Evolutionary conservation across 64 coral and sea anemone species (phyloP).

Genomic region (Orbicella faveolata): DNA sequence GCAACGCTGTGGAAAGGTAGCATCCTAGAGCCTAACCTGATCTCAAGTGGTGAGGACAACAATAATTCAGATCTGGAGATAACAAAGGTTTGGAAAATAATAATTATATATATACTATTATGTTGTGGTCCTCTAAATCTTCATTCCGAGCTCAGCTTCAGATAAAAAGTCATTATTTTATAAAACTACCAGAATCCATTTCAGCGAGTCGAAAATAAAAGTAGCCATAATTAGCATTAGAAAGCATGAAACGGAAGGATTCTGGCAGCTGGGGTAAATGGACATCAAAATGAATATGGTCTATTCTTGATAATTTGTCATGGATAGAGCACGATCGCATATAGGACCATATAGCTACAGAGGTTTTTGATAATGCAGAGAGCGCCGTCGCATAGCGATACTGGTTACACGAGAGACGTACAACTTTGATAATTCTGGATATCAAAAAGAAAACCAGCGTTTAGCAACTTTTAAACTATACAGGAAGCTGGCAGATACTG

Average conservation of each 20-base stretch:
- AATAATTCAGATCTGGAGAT: constrained; percentile 8
- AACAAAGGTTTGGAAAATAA: constrained; percentile 24
- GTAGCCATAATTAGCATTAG: neutral
- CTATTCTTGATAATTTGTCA: neutral
- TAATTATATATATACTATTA: neutral
- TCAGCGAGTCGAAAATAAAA: constrained; percentile 2
- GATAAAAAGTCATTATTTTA: neutral
- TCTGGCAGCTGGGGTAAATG: constrained; percentile 3
- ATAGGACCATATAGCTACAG: constrained; percentile 25
- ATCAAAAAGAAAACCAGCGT: too few relatives aligned
- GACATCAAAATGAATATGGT: constrained; percentile 8
- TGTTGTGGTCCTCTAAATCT: neutral
- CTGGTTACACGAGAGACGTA: neutral
- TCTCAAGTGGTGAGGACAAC: neutral
- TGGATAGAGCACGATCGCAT: constrained; percentile 2
- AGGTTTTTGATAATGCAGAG: neutral
- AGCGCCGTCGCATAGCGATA: neutral
- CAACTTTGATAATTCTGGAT: too few relatives aligned
- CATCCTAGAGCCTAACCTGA: neutral
- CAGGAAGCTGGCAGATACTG: neutral
- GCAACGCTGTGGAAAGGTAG: neutral
- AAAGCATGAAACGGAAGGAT: constrained; percentile 4
- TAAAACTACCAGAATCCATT: constrained; percentile 2
- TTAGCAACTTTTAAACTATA: too few relatives aligned
- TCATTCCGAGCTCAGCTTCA: neutral